Percentiles rank a stretch among this genome's conserved stretches.
Evolutionary conservation across 2,113 vertebrate genomes (phyloP).

Genomic region (Rhinogobius similis): DNA sequence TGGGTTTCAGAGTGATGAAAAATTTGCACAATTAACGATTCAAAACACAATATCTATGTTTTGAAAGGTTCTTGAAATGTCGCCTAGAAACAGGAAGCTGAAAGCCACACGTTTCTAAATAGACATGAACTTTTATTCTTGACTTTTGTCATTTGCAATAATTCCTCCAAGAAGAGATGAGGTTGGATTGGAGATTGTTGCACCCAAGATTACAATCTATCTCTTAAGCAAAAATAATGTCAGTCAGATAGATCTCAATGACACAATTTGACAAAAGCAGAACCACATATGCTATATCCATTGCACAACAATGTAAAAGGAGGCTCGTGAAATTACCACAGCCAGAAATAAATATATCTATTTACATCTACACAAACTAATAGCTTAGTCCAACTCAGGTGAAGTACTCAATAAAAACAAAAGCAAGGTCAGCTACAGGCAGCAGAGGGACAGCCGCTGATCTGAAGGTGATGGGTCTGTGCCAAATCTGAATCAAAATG

Average conservation of each 20-base stretch:
- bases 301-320: not conserved
- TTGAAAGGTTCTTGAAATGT: no score
- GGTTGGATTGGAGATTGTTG: no score
- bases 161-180: not conserved
- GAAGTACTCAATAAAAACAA: not conserved
- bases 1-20: no score
- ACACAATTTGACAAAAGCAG: not conserved
- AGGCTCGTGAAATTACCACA: not conserved
- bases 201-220: no score
- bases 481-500: constrained; percentile 1
- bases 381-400: not conserved
- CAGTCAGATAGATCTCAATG: not conserved
- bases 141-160: no score
- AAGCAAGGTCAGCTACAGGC: constrained; percentile 6
- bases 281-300: not conserved
- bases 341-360: not conserved
- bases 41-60: not conserved
- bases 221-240: no score
- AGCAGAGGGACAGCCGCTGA: not conserved
- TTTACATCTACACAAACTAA: no score
- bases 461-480: constrained; percentile 2
- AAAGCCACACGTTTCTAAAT: not conserved
- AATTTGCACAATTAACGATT: no score
- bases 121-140: not conserved
- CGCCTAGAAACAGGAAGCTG: not conserved